Percentiles rank a stretch among this genome's conserved stretches.
Evolutionary conservation across 2,888 invertebrate species (phyloP).

Genomic region (Meloe dianella): DNA sequence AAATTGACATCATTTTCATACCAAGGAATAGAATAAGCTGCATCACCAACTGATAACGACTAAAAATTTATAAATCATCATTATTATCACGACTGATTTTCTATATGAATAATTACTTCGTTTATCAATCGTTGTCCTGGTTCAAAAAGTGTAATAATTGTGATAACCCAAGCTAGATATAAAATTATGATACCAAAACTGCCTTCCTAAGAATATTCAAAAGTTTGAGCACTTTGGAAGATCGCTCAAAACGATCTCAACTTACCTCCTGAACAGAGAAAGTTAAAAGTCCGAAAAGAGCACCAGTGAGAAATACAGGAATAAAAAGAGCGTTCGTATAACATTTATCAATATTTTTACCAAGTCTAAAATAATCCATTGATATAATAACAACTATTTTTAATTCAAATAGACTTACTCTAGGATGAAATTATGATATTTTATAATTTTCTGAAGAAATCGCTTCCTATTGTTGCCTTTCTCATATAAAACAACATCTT

Average conservation of each 20-base stretch:
- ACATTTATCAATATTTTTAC: background rate
- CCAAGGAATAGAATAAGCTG: background rate
- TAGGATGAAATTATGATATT: conserved; percentile 18
- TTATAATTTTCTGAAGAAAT: background rate
- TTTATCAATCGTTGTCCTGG: background rate
- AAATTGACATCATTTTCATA: background rate
- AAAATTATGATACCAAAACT: conserved; percentile 11
- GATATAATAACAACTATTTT: background rate
- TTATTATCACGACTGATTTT: background rate
- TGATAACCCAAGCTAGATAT: conserved; percentile 15
- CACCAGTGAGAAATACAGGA: conserved; percentile 15
- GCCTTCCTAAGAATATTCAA: background rate
- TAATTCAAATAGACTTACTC: background rate
- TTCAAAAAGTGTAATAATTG: conserved; percentile 8
- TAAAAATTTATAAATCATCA: background rate
- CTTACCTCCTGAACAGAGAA: conserved; percentile 15
- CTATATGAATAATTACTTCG: background rate
- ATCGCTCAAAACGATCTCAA: no score
- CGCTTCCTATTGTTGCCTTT: background rate
- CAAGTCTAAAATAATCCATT: conserved; percentile 12
- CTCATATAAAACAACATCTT: conserved; percentile 14
- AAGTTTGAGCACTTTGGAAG: background rate
- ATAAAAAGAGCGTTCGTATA: conserved; percentile 15
- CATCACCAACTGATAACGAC: background rate
- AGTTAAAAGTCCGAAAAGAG: conserved; percentile 18